Conservation (phyloP, 2,113 vertebrate species). For the Prunella himalayana region DNA sequence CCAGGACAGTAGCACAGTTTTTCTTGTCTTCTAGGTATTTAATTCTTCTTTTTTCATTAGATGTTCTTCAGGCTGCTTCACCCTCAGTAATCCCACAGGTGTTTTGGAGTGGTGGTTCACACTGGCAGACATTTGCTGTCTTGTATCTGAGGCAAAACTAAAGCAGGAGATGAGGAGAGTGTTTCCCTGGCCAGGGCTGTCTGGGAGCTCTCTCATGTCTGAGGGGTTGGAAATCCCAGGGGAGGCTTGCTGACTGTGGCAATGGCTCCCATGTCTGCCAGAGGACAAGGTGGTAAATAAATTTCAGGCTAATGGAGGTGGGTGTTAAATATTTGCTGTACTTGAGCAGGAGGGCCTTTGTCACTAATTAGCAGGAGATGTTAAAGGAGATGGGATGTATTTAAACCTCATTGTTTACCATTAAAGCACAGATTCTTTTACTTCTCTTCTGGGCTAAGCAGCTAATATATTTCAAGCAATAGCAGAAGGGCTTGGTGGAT, state of each 20-base stretch:
- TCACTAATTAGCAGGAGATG: conserved; percentile 51
- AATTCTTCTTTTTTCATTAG: neutral
- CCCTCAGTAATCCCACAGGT: neutral
- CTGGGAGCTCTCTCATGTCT: neutral
- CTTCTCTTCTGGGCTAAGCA: conserved; percentile 36
- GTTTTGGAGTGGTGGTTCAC: neutral
- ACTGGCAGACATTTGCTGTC: neutral
- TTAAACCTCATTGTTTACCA: conserved; percentile 59
- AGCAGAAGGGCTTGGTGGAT: conserved; percentile 23
- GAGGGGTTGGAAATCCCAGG: neutral
- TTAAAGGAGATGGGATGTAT: conserved; percentile 47
- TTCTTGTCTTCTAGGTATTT: neutral
- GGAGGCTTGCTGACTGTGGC: neutral
- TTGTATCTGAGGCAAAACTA: neutral
- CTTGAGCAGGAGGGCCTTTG: conserved; percentile 43
- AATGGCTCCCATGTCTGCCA: neutral
- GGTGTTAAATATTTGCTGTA: conserved; percentile 65
- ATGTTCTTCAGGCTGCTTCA: neutral
- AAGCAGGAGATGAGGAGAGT: neutral
- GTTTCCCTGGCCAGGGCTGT: neutral
- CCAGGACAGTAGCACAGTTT: neutral
- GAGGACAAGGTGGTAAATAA: conserved; percentile 32
- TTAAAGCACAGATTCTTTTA: conserved; percentile 29
- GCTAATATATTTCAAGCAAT: conserved; percentile 27
- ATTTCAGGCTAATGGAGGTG: conserved; percentile 36